These are phyloP conservation scores for Esox lucius DNA, from an alignment of 2,797 vertebrate genomes.

Conservation along the genomic window DNA sequence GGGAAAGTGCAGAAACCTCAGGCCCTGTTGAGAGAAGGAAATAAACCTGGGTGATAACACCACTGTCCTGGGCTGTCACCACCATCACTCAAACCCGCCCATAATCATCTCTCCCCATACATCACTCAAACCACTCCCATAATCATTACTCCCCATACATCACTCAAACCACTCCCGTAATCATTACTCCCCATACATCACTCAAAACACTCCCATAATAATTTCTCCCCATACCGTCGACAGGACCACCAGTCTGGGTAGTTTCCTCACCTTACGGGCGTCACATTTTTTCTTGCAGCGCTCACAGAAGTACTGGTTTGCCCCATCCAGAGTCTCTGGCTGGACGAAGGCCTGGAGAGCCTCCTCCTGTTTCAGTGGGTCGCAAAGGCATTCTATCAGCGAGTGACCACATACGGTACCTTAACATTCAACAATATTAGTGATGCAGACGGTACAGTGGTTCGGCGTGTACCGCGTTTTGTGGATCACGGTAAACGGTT, in stretches of 20 bases:
- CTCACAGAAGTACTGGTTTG: slow-evolving; percentile 99
- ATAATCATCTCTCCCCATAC: not conserved
- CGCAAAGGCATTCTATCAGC: slow-evolving; percentile 6
- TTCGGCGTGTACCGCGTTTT: too few species aligned
- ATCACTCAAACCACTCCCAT: not conserved
- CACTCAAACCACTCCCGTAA: not conserved
- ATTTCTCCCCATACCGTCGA: not conserved
- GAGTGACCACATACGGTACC: not conserved
- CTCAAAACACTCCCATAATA: not conserved
- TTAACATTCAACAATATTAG: not conserved
- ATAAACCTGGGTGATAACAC: not conserved
- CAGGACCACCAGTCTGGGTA: not conserved
- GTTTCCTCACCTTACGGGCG: slow-evolving; percentile 88
- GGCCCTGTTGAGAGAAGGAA: slow-evolving; percentile 75
- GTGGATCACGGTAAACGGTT: too few species aligned
- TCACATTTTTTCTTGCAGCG: slow-evolving; percentile 99
- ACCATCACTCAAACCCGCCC: not conserved
- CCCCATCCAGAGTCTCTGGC: slow-evolving; percentile 95
- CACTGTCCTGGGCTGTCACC: not conserved
- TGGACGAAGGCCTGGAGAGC: slow-evolving; percentile 97
- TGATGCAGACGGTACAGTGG: too few species aligned
- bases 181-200: not conserved
- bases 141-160: not conserved
- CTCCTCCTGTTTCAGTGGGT: slow-evolving; percentile 84
- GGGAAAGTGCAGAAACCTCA: slow-evolving; percentile 96